Evolutionary conservation across 1,140 invertebrate species (phyloP).

Genomic region (Euschistus heros): DNA sequence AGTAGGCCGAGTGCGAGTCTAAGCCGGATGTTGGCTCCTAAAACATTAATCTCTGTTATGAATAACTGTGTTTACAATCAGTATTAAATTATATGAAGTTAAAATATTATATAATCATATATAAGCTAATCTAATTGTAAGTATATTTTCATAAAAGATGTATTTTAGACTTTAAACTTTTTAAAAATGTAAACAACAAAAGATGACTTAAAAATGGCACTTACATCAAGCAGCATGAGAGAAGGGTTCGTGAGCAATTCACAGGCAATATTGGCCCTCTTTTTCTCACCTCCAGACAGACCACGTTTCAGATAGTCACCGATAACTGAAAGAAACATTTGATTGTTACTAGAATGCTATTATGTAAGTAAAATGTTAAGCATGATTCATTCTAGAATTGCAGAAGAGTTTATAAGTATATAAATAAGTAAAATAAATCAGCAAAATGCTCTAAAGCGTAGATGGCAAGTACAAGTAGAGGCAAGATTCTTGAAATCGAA

Average conservation of each 20-base stretch:
- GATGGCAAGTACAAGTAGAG: too few relatives aligned
- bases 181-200: too few relatives aligned
- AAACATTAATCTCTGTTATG: not conserved
- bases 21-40: conserved; percentile 79
- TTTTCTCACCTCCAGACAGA: conserved; percentile 78
- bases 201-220: conserved; percentile 32
- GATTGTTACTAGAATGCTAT: too few relatives aligned
- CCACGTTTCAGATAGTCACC: conserved; percentile 68
- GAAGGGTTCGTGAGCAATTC: conserved; percentile 76
- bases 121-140: not conserved
- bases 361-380: too few relatives aligned
- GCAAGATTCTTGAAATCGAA: too few relatives aligned
- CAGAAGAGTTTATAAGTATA: too few relatives aligned
- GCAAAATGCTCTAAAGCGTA: too few relatives aligned
- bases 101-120: not conserved
- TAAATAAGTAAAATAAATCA: too few relatives aligned
- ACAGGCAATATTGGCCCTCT: conserved; percentile 74
- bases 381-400: too few relatives aligned
- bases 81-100: not conserved
- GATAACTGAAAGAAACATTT: conserved; percentile 46
- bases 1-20: conserved; percentile 71
- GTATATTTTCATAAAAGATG: too few relatives aligned
- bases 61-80: too few relatives aligned
- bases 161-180: too few relatives aligned
- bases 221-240: conserved; percentile 75